Base-by-base conservation (phyloP, 1,140 invertebrate species). In the Solenopsis fugax region DNA sequence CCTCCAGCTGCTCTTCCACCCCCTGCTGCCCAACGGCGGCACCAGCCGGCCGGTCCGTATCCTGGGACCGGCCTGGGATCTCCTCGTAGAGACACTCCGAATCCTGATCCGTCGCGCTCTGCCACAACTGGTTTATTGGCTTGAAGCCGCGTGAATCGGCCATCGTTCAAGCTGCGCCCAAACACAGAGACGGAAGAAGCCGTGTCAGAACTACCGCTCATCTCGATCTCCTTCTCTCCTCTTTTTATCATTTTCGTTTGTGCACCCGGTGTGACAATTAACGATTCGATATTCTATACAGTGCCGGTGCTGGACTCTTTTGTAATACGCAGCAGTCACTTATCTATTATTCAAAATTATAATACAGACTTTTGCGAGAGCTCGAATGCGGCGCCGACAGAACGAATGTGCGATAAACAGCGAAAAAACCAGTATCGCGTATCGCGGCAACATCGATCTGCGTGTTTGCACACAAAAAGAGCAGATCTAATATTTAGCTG, bases 71-170 rank as follows among this genome's bases (percentile, higher is more conserved):
- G 81, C 94, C 94, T 54, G 93, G 93, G 77, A 95, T 94, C 75
- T 95, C 95, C 88, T 95, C 95, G 94, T 95, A 95, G 67, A 95
- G 92, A 85, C 94, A 95, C 93, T 95, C 95, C 65, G 95, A 95
- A 89, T 95, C 94, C 67, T 92, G 93, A 91, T 95, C 95, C 87
- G 93, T 94, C 45, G 90, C 92, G 76, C 88, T 89, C 88, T 92
- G 94, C 95, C 94, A 95, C 92, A 94, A 91, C 89, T 95, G 93
- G 77, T 94, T 95, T 95, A 95, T 95, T 95, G 95, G 94, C 91
- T 95, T 94, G 92, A 95, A 95, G 92, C 93, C 93, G 91, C 93
- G 94, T 93, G 93, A 92, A 91, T 95, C 95, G 93, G 93, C 94
- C 95, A 95, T 95, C 93, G 92, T 95, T 92, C 88, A 90, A 92